Evolutionary conservation across 2,113 vertebrate species (phyloP), one percentile per base, ranked within the genome.

Genomic region (Tragelaphus buxtoni): DNA sequence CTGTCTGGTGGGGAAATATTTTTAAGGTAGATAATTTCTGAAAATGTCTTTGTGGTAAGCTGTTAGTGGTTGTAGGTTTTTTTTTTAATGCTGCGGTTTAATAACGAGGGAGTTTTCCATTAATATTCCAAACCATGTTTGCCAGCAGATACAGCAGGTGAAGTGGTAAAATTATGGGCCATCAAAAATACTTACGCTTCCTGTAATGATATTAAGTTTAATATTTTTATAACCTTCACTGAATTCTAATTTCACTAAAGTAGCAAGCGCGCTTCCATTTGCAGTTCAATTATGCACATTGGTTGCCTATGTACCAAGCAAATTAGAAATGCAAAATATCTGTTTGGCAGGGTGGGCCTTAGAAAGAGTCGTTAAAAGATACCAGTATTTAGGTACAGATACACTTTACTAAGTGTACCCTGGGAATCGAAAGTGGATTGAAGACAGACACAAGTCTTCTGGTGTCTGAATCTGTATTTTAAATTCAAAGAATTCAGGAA

Each of bases 171-270:
- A 96, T 98, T 97, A 94, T 96, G 92, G 87, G 96, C 93, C 88
- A 95, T 98, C 97, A 97, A 92, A 97, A 97, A 96, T 97, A 93
- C 97, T 97, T 96, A 94, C 0, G 81, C 93, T 98, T 97, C 96
- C 96, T 98, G 95, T 97, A 96, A 96, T 45, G 95, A 90, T 97
- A 95, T 74, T 97, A 97, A 91, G 90, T 97, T 97, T 97, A 97
- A 93, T 95, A 97, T 97, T 98, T 98, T 96, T 96, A 90, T 96
- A 95, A 94, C 92, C 95, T 81, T 96, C 85, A 81, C 95, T 95
- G 97, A 96, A 96, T 98, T 98, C 89, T 97, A 88, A 97, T 97
- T 96, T 95, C 95, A 82, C 81, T 94, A 49, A 85, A 88, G 95
- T 76, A 97, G 90, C 79, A 89, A 91, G 87, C 32, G n/a, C 0